Evolutionary conservation across 35 echinoderm and acorn worm species (phyloP).

Genomic region (Ptychodera flava): DNA sequence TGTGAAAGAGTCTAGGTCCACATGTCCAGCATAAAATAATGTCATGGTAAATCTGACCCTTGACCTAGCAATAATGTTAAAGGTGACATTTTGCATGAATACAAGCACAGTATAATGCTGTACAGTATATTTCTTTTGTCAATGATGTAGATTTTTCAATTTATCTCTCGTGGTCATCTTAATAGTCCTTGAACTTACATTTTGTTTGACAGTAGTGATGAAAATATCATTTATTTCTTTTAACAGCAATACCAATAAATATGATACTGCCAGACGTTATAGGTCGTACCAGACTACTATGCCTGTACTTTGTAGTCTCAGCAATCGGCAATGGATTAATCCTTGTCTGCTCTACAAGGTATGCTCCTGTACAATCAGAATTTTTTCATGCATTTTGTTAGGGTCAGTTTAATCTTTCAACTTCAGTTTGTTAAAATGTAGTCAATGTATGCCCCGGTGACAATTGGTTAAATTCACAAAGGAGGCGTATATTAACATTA

Average conservation of each 20-base stretch:
- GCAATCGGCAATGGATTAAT: conserved; percentile 22
- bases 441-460: background rate
- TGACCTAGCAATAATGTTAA: no score
- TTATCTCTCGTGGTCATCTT: no score
- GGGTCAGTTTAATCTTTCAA: background rate
- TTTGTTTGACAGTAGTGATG: no score
- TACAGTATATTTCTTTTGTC: no score
- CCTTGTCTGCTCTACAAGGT: conserved; percentile 36
- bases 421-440: background rate
- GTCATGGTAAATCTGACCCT: no score
- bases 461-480: background rate
- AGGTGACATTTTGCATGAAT: no score
- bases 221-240: no score
- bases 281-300: conserved; percentile 39
- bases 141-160: no score
- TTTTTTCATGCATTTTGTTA: background rate
- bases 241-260: background rate
- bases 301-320: conserved; percentile 14
- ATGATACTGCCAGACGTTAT: background rate
- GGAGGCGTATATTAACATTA: background rate
- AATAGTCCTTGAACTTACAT: no score
- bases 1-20: no score
- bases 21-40: no score
- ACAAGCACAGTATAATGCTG: no score
- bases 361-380: background rate